A percentile compares a stretch with the other conserved stretches of the same genome.
phyloP scores from a whole-genome alignment of 1,140 invertebrate species.

The Tachypleus tridentatus region DNA sequence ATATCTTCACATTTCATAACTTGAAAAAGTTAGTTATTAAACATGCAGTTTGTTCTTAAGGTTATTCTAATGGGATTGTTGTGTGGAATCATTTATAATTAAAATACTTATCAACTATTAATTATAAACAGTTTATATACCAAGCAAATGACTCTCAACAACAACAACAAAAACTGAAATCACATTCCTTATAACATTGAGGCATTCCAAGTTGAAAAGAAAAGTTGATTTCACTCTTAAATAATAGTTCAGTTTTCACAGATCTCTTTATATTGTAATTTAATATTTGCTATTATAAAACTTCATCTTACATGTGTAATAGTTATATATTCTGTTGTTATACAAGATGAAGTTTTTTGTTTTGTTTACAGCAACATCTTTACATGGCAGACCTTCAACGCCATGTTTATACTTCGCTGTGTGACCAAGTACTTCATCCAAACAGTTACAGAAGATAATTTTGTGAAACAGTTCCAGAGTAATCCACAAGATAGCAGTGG shows the following conservation, averaged over 20 bases:
- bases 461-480: constrained; percentile 38
- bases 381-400: constrained; percentile 90
- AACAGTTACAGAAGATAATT: constrained; percentile 41
- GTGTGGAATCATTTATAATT: too few species aligned
- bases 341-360: constrained; percentile 7
- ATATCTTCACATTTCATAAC: too few species aligned
- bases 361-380: constrained; percentile 60
- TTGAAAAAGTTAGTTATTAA: too few species aligned
- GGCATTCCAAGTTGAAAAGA: not conserved
- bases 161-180: too few species aligned
- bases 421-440: constrained; percentile 77
- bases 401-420: constrained; percentile 76
- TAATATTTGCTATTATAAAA: not conserved
- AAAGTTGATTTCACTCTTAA: constrained; percentile 1
- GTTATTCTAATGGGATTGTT: too few species aligned
- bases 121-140: too few species aligned
- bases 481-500: constrained; percentile 13
- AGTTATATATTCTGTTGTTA: constrained; percentile 8
- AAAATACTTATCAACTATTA: too few species aligned
- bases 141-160: too few species aligned
- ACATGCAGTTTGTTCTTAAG: too few species aligned
- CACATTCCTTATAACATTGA: too few species aligned
- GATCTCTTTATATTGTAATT: not conserved
- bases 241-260: constrained; percentile 1
- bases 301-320: too few species aligned